phyloP scores from a whole-genome alignment of 2,797 vertebrate genomes.

The Semaprochilodus insignis region DNA sequence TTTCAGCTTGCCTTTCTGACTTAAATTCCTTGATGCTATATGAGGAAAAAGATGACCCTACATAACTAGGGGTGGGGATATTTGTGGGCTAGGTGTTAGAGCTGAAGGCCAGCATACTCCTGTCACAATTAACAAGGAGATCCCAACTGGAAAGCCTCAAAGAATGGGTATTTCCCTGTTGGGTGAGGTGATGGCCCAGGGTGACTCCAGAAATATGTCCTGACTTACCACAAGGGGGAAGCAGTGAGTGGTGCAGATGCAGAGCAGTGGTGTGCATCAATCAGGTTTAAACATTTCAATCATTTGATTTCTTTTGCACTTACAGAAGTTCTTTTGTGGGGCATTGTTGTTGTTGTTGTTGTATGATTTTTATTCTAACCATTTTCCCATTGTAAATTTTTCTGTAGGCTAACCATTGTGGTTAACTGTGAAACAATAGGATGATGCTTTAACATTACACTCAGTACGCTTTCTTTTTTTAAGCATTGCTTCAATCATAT shows the following conservation, averaged over 20 bases:
- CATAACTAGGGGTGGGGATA: background rate
- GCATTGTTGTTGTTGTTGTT: too few relatives aligned
- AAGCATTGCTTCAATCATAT: conserved; percentile 18
- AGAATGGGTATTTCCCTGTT: background rate
- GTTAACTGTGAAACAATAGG: background rate
- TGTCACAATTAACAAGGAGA: too few relatives aligned
- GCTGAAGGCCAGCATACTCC: background rate
- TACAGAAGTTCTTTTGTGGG: too few relatives aligned
- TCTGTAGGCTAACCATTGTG: background rate
- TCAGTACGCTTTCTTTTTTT: conserved; percentile 9
- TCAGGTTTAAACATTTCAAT: conserved; percentile 3
- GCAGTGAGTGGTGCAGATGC: background rate
- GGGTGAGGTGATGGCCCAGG: background rate
- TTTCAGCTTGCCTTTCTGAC: background rate
- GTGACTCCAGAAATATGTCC: background rate
- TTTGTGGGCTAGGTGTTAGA: background rate
- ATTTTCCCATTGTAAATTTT: background rate
- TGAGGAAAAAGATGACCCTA: background rate
- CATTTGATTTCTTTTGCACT: background rate
- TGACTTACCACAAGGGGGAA: conserved; percentile 2
- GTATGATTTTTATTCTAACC: conserved; percentile 8
- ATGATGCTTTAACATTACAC: background rate
- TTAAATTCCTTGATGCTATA: background rate
- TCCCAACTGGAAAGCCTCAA: background rate
- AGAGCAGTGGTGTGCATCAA: background rate